These are phyloP conservation scores for Perizoma flavofasciatum DNA, from an alignment of 2,888 invertebrate species.

Conservation along the genomic window DNA sequence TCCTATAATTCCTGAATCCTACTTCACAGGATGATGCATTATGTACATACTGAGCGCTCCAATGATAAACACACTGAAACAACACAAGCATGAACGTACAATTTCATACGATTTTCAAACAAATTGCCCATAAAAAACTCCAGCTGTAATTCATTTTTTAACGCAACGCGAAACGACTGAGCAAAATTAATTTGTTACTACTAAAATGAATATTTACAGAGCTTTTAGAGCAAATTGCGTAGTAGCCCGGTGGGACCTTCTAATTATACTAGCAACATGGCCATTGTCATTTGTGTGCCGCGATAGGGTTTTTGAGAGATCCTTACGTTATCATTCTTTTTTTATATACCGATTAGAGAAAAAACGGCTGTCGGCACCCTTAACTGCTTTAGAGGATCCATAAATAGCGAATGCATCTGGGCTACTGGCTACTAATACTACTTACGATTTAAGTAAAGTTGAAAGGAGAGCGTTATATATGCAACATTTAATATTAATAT, in stretches of 20 bases:
- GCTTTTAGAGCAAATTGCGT: background rate
- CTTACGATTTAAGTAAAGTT: too few relatives aligned
- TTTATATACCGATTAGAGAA: too few relatives aligned
- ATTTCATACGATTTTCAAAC: slow-evolving; percentile 33
- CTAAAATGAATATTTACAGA: slow-evolving; percentile 23
- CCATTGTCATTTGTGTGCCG: too few relatives aligned
- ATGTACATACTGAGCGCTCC: slow-evolving; percentile 29
- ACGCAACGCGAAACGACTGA: slow-evolving; percentile 18
- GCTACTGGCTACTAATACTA: too few relatives aligned
- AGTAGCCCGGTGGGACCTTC: background rate
- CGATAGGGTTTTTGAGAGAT: too few relatives aligned
- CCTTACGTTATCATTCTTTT: too few relatives aligned
- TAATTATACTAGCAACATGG: too few relatives aligned
- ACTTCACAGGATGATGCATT: slow-evolving; percentile 25
- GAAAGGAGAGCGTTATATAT: too few relatives aligned
- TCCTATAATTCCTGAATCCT: slow-evolving; percentile 6
- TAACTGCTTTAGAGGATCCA: too few relatives aligned
- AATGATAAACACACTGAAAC: slow-evolving; percentile 26
- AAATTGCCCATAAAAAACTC: slow-evolving; percentile 35
- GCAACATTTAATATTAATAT: too few relatives aligned
- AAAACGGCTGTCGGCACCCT: too few relatives aligned
- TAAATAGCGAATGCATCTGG: too few relatives aligned
- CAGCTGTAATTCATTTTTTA: slow-evolving; percentile 31
- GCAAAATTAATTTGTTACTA: slow-evolving; percentile 27
- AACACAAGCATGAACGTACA: slow-evolving; percentile 10